These are phyloP conservation scores for Drepanosiphum platanoidis DNA, from an alignment of 2,888 invertebrate genomes.

Conservation along the genomic window DNA sequence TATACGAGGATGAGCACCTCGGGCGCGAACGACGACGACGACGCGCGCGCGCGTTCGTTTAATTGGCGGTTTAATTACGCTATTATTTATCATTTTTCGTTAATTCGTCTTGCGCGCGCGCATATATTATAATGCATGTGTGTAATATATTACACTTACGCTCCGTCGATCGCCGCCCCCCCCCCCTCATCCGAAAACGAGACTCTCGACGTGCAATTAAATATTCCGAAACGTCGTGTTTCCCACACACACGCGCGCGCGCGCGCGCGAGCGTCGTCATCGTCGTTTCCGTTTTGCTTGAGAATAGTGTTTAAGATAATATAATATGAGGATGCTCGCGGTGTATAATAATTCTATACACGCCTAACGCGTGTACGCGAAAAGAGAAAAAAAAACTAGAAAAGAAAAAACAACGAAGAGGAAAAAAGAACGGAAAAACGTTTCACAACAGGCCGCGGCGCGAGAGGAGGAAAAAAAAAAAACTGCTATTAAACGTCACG, in stretches of 20 bases:
- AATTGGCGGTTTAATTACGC: conserved; percentile 49
- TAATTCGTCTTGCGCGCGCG: not conserved
- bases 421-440: conserved; percentile 23
- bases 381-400: too few species aligned
- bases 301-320: too few species aligned
- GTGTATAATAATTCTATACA: too few species aligned
- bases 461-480: not conserved
- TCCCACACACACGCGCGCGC: conserved; percentile 27
- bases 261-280: not conserved
- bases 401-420: not conserved
- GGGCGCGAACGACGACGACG: conserved; percentile 5
- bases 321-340: not conserved
- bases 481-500: too few species aligned
- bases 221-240: conserved; percentile 24
- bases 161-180: not conserved
- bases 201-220: conserved; percentile 19
- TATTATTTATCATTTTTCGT: conserved; percentile 42
- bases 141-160: not conserved
- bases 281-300: conserved; percentile 33
- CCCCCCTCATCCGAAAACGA: not conserved
- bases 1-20: not conserved
- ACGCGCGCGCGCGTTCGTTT: conserved; percentile 12
- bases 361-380: too few species aligned
- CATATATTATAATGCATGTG: not conserved
- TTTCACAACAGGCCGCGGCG: not conserved